phyloP scores from a whole-genome alignment of 2,113 vertebrate species.

The Antidorcas marsupialis region DNA sequence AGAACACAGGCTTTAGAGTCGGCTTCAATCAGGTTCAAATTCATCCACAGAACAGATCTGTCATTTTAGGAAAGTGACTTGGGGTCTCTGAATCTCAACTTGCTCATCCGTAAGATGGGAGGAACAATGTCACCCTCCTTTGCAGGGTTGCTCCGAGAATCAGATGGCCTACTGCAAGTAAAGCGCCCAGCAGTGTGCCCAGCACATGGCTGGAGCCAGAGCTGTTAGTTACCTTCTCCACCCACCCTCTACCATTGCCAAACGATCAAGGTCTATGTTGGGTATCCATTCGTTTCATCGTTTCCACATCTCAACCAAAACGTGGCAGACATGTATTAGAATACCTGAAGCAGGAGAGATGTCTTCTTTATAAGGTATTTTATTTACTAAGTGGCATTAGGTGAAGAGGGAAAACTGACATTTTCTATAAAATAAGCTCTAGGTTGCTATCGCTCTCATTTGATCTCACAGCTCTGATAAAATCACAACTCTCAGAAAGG shows the following conservation, averaged over 20 bases:
- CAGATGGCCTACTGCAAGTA: background rate
- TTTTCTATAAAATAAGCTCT: background rate
- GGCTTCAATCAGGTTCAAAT: background rate
- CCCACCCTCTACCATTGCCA: fast-evolving
- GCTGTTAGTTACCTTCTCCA: background rate
- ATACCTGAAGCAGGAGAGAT: background rate
- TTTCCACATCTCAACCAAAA: background rate
- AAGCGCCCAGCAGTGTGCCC: fast-evolving
- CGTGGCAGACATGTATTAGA: background rate
- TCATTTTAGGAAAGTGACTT: background rate
- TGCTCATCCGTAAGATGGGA: background rate
- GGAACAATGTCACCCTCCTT: background rate
- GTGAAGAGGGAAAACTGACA: background rate
- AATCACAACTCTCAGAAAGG: background rate
- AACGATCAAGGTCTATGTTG: fast-evolving
- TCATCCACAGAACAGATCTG: background rate
- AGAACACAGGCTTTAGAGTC: background rate
- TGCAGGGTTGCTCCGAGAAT: background rate
- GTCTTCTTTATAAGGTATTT: background rate
- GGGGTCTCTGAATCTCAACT: background rate
- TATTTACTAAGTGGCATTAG: background rate
- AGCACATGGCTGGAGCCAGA: background rate
- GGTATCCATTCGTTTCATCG: background rate
- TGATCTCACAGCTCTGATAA: background rate
- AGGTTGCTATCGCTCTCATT: background rate